Evolutionary conservation across 2,797 vertebrate genomes (phyloP).

Genomic region (Diplodus sargus): DNA sequence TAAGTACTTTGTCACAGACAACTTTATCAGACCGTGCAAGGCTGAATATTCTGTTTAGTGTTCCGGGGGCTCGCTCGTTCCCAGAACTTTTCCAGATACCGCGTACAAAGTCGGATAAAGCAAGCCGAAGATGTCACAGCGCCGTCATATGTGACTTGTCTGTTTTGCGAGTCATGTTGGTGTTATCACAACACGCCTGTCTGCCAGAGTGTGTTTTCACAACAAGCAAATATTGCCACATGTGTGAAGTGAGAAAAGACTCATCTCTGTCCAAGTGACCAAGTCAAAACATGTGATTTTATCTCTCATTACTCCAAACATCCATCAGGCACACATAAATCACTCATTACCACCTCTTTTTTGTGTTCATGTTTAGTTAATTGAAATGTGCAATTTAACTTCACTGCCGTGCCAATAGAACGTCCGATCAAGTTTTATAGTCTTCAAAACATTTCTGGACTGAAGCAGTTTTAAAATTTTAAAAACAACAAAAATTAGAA

Average conservation of each 20-base stretch:
- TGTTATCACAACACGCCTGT: conserved; percentile 65
- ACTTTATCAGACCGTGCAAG: conserved; percentile 26
- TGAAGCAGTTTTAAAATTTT: no score
- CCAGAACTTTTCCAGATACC: neutral
- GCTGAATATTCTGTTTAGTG: conserved; percentile 10
- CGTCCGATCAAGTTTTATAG: no score
- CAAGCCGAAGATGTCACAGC: conserved; percentile 28
- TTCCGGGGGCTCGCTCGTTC: neutral
- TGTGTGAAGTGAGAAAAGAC: conserved; percentile 46
- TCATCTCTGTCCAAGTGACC: conserved; percentile 54
- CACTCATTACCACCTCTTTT: neutral
- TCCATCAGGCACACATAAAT: conserved; percentile 28
- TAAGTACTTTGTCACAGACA: neutral
- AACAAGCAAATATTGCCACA: conserved; percentile 64
- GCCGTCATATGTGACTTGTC: conserved; percentile 34
- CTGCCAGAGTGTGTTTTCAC: conserved; percentile 67
- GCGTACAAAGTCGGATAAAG: conserved; percentile 19
- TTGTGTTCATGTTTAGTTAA: conserved; percentile 4
- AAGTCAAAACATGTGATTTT: conserved; percentile 61
- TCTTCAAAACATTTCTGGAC: no score
- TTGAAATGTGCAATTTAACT: conserved; percentile 35
- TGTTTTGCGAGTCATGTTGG: conserved; percentile 43
- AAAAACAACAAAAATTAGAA: no score
- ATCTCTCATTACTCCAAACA: conserved; percentile 53
- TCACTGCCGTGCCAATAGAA: no score